Evolutionary conservation across 1,140 invertebrate species (phyloP).

Genomic region (Cataglyphis hispanica): DNA sequence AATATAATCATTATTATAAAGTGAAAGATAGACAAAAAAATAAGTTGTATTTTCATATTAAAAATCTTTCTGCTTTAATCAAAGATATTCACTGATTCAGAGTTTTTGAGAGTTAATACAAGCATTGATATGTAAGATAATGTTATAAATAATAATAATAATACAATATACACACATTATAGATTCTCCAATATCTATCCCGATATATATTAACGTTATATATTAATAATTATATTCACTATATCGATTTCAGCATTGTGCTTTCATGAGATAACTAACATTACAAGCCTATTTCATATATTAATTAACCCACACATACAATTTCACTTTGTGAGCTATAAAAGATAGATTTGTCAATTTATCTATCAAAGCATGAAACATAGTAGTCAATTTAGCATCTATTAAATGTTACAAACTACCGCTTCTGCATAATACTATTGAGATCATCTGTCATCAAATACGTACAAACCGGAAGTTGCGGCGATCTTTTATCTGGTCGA

Average conservation of each 20-base stretch:
- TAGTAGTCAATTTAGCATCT: constrained; percentile 23
- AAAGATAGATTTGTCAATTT: constrained; percentile 36
- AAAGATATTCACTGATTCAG: no score
- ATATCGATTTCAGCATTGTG: constrained; percentile 32
- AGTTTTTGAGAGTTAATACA: background rate
- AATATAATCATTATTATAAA: no score
- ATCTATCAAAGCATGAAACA: constrained; percentile 26
- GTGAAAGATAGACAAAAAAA: no score
- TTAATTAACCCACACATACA: constrained; percentile 22
- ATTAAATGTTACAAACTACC: constrained; percentile 9
- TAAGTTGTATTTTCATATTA: no score
- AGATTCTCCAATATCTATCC: background rate
- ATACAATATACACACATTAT: background rate
- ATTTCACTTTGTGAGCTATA: constrained; percentile 11
- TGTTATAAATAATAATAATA: constrained; percentile 41
- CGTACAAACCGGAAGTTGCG: background rate
- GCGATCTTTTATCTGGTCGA: constrained; percentile 21
- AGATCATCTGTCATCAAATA: constrained; percentile 15
- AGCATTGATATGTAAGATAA: background rate
- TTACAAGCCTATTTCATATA: constrained; percentile 12
- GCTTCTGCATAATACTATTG: background rate
- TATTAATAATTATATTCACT: constrained; percentile 34
- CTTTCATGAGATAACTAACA: constrained; percentile 38
- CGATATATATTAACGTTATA: background rate
- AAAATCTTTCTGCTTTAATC: no score